These are phyloP conservation scores for Byasa hedistus DNA, from an alignment of 2,888 invertebrate species.

Conservation along the genomic window DNA sequence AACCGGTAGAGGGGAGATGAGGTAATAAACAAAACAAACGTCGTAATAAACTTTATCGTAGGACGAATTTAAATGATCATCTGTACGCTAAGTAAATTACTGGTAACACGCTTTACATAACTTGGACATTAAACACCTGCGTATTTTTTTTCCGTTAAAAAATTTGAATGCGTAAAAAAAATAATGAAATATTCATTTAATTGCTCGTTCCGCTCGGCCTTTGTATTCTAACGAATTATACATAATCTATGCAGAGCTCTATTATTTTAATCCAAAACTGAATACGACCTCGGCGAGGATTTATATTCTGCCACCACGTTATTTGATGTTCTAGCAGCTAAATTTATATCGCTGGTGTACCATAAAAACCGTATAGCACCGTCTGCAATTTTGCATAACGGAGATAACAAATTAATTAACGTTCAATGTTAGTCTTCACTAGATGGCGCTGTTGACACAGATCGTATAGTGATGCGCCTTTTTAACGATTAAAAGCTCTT, in stretches of 20 bases:
- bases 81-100: conserved; percentile 30
- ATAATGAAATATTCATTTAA: conserved; percentile 67
- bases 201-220: conserved; percentile 49
- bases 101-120: conserved; percentile 28
- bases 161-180: conserved; percentile 43
- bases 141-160: conserved; percentile 29
- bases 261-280: conserved; percentile 40
- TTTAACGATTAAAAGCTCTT: not conserved
- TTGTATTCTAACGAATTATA: conserved; percentile 63
- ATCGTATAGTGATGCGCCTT: no score
- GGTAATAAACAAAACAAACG: not conserved
- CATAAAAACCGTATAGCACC: conserved; percentile 55
- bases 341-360: conserved; percentile 58
- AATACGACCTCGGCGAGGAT: conserved; percentile 52
- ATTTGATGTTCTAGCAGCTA: conserved; percentile 53
- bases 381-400: conserved; percentile 51
- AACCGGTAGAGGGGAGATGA: not conserved
- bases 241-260: conserved; percentile 41
- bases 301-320: conserved; percentile 51
- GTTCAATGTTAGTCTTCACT: not conserved
- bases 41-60: conserved; percentile 13
- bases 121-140: conserved; percentile 36
- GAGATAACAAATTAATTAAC: conserved; percentile 7
- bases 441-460: no score
- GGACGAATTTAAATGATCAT: conserved; percentile 26